A percentile compares a stretch with the other conserved stretches of the same genome.
These are phyloP conservation scores for Gouania willdenowi DNA, from an alignment of 2,797 vertebrate genomes.

Conservation along the genomic window DNA sequence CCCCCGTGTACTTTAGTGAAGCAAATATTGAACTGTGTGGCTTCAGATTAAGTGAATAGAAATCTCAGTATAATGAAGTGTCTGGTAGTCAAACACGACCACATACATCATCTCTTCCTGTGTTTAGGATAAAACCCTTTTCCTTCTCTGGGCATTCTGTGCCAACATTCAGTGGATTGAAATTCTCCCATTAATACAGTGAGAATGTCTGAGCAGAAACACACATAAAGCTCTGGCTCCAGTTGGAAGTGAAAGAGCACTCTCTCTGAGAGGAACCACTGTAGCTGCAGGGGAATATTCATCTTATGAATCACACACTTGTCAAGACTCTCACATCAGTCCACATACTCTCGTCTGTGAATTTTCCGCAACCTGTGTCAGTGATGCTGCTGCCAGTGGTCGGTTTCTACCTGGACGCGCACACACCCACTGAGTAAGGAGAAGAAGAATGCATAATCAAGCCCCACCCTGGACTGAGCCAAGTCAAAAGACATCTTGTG, in stretches of 20 bases:
- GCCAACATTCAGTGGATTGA: conserved; percentile 26
- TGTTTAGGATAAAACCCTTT: conserved; percentile 11
- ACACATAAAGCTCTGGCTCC: conserved; percentile 18
- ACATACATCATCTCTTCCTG: conserved; percentile 24
- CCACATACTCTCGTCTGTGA: conserved; percentile 25
- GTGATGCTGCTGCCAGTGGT: conserved; percentile 19
- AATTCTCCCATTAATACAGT: conserved; percentile 14
- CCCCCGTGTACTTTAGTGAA: not conserved
- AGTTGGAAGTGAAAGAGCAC: conserved; percentile 21
- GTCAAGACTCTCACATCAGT: conserved; percentile 28
- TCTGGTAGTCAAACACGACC: conserved; percentile 16
- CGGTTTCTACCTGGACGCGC: conserved; percentile 54
- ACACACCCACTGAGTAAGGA: conserved; percentile 51
- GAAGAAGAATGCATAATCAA: conserved; percentile 38
- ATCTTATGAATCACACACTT: conserved; percentile 54
- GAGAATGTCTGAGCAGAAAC: conserved; percentile 45
- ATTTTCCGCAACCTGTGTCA: conserved; percentile 25
- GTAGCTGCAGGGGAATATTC: conserved; percentile 55
- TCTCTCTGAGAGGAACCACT: conserved; percentile 15
- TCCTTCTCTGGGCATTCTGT: conserved; percentile 15
- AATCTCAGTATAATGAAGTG: conserved; percentile 4
- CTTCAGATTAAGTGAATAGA: not conserved
- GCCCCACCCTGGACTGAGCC: conserved; percentile 42
- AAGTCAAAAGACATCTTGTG: conserved; percentile 37
- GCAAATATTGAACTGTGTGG: not conserved